Percentiles rank a stretch among this genome's conserved stretches.
phyloP scores from a whole-genome alignment of 2,888 invertebrate species.

The Brachycybe producta region DNA sequence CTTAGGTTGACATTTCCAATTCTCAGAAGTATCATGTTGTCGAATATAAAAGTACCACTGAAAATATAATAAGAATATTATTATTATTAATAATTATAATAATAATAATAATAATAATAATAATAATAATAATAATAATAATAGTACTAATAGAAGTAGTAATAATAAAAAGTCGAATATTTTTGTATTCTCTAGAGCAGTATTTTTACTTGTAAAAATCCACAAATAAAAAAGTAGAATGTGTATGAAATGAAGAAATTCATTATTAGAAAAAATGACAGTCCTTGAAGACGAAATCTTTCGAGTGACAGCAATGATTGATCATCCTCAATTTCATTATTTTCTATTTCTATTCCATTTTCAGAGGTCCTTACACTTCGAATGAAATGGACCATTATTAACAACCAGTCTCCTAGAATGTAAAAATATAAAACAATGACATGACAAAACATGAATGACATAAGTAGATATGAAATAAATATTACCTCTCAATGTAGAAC shows the following conservation, averaged over 20 bases:
- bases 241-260: conserved; percentile 41
- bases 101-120: not conserved
- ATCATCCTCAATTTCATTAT: not conserved
- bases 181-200: too few relatives aligned
- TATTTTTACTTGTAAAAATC: conserved; percentile 50
- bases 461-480: not conserved
- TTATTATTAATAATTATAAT: not conserved
- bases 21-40: conserved; percentile 45
- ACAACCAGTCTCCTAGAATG: conserved; percentile 51
- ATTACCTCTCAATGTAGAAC: conserved; percentile 32
- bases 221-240: conserved; percentile 50
- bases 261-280: conserved; percentile 17
- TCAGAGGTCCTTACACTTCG: conserved; percentile 36
- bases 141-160: not conserved
- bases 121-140: not conserved
- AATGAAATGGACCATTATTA: conserved; percentile 47
- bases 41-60: conserved; percentile 60
- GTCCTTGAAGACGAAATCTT: conserved; percentile 8
- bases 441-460: not conserved
- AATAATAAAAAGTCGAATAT: not conserved
- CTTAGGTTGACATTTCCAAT: conserved; percentile 61
- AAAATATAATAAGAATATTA: too few relatives aligned
- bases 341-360: not conserved
- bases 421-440: not conserved
- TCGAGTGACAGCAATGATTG: conserved; percentile 10